Conservation (phyloP, 2,113 vertebrate species). For the Leiothrix lutea region DNA sequence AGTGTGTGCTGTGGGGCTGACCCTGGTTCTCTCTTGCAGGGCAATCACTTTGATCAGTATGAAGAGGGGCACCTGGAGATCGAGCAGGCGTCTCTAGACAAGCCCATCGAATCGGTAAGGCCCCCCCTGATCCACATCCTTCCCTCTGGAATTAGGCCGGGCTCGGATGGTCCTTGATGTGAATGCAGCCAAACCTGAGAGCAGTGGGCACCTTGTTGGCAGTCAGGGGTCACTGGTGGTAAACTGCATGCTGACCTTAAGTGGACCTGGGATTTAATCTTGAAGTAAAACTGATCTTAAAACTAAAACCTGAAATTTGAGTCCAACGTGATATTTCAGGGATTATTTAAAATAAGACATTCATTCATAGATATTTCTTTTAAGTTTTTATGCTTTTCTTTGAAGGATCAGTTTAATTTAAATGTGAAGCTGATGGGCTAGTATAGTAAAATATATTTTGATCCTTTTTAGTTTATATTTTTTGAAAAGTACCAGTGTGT, state of each 20-base stretch:
- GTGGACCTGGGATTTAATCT: conserved; percentile 6
- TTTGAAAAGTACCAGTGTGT: not conserved
- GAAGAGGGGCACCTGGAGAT: conserved; percentile 99
- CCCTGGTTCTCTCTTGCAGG: conserved; percentile 72
- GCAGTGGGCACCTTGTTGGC: not conserved
- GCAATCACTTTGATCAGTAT: conserved; percentile 99
- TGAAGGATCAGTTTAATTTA: not conserved
- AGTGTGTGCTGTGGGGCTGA: not conserved
- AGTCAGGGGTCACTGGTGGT: conserved; percentile 1
- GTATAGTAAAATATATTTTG: conserved; percentile 41
- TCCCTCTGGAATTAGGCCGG: conserved; percentile 54
- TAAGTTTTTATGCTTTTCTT: not conserved
- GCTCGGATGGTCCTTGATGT: conserved; percentile 80
- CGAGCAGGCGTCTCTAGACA: conserved; percentile 98
- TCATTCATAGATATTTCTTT: not conserved
- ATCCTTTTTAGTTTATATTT: conserved; percentile 29
- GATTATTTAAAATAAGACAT: not conserved
- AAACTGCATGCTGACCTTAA: conserved; percentile 61
- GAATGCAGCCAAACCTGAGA: conserved; percentile 52
- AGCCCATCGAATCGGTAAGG: conserved; percentile 99
- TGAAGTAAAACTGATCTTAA: not conserved
- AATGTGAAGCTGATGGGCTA: not conserved
- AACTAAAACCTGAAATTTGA: not conserved
- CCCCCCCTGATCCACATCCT: conserved; percentile 24
- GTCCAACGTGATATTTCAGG: not conserved